phyloP scores from a whole-genome alignment of 2,797 vertebrate species.

The Phrynocephalus forsythii region DNA sequence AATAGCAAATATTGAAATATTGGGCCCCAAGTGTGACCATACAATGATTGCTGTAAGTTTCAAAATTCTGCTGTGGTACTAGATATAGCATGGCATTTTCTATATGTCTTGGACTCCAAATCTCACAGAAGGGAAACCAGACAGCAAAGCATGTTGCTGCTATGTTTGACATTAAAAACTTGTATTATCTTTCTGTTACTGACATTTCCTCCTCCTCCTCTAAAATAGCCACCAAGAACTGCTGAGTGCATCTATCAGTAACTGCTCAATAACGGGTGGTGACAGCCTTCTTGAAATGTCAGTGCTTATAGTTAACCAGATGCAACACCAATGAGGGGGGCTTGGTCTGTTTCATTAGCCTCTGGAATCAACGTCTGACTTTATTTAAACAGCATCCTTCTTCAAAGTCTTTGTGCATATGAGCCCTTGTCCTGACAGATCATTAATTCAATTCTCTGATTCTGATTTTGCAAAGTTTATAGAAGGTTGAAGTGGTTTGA shows the following conservation, averaged over 20 bases:
- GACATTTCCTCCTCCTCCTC: background rate
- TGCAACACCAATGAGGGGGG: conserved; percentile 36
- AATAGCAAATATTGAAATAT: conserved; percentile 3
- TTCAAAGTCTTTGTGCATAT: background rate
- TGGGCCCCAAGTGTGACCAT: accelerated
- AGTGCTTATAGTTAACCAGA: conserved; percentile 5
- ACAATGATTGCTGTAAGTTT: background rate
- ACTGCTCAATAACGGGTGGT: conserved; percentile 21
- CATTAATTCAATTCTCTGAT: background rate
- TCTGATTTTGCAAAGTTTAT: background rate
- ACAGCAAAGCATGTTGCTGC: background rate
- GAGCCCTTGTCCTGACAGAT: background rate
- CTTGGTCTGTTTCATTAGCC: conserved; percentile 54
- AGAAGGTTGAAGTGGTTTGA: background rate
- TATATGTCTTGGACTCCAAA: background rate
- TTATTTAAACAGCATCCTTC: background rate
- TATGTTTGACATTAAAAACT: background rate
- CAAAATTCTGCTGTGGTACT: accelerated
- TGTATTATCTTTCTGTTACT: background rate
- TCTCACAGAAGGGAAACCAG: background rate
- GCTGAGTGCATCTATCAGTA: background rate
- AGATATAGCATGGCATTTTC: background rate
- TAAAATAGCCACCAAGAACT: conserved; percentile 21
- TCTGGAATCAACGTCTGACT: conserved; percentile 26
- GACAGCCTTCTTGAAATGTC: conserved; percentile 56